A percentile compares a stretch with the other conserved stretches of the same genome.
These are phyloP conservation scores for Engystomops pustulosus DNA, from an alignment of 2,113 vertebrate genomes.

Conservation along the genomic window DNA sequence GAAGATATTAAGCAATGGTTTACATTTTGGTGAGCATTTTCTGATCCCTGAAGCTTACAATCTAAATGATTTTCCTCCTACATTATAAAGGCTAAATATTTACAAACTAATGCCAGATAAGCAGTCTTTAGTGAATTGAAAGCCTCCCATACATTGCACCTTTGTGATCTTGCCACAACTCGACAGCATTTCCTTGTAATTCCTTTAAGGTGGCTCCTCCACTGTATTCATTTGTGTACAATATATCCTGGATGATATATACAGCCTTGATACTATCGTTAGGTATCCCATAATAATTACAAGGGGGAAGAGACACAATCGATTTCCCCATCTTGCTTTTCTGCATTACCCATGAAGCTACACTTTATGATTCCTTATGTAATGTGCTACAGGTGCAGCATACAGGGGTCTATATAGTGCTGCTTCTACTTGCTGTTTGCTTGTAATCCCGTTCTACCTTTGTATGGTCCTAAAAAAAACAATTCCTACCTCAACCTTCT, in stretches of 20 bases:
- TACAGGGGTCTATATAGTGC: not conserved
- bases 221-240: not conserved
- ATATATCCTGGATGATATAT: not conserved
- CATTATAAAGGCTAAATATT: not conserved
- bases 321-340: not conserved
- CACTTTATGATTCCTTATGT: not conserved
- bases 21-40: not conserved
- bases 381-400: constrained; percentile 31
- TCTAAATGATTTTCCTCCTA: not conserved
- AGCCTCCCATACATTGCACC: not conserved
- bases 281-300: not conserved
- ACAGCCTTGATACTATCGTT: not conserved
- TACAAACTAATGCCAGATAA: not conserved
- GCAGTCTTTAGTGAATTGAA: not conserved
- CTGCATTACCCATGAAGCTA: constrained; percentile 9
- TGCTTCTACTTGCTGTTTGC: not conserved
- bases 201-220: constrained; percentile 47
- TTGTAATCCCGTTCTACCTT: not conserved
- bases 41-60: not conserved
- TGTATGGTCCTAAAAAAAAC: not conserved
- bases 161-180: constrained; percentile 30
- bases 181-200: constrained; percentile 40
- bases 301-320: too few relatives aligned
- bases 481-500: constrained; percentile 13
- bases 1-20: not conserved